These are phyloP conservation scores for Nerophis ophidion DNA, from an alignment of 2,113 vertebrate species.

Conservation along the genomic window DNA sequence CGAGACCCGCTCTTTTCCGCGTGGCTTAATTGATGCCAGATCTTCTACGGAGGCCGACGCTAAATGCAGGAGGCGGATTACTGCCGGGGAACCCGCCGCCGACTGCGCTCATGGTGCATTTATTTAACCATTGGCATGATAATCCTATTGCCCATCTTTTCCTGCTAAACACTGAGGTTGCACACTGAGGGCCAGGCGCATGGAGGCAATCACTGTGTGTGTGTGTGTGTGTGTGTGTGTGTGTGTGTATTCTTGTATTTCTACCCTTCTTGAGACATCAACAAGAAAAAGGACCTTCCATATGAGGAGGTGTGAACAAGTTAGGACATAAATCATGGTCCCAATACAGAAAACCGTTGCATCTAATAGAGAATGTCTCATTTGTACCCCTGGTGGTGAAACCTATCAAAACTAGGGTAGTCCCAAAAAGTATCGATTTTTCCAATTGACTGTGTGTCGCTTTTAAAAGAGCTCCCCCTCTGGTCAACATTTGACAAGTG, in stretches of 20 bases:
- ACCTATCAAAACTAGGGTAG: too few relatives aligned
- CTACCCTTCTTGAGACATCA: too few relatives aligned
- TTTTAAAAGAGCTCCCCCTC: too few relatives aligned
- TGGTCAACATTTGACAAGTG: too few relatives aligned
- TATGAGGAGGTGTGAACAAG: too few relatives aligned
- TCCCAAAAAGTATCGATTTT: too few relatives aligned
- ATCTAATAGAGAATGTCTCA: too few relatives aligned
- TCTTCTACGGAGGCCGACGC: slow-evolving; percentile 50
- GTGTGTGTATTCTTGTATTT: background rate
- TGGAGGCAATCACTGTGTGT: slow-evolving; percentile 34
- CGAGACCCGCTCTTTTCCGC: slow-evolving; percentile 49
- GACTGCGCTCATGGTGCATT: slow-evolving; percentile 37
- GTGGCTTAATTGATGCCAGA: slow-evolving; percentile 72
- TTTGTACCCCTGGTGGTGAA: too few relatives aligned
- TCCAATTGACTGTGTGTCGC: too few relatives aligned
- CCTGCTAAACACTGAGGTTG: slow-evolving; percentile 27
- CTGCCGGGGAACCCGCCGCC: slow-evolving; percentile 48
- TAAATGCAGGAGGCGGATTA: slow-evolving; percentile 52
- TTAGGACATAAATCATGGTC: too few relatives aligned
- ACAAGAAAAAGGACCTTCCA: too few relatives aligned
- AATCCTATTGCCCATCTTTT: slow-evolving; percentile 37
- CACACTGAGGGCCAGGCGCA: slow-evolving; percentile 31
- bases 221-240: slow-evolving; percentile 12
- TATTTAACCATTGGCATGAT: slow-evolving; percentile 54
- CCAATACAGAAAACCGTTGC: too few relatives aligned